Percentiles rank a stretch among this genome's conserved stretches.
phyloP scores from a whole-genome alignment of 1,140 invertebrate genomes.

The Camponotus pennsylvanicus region DNA sequence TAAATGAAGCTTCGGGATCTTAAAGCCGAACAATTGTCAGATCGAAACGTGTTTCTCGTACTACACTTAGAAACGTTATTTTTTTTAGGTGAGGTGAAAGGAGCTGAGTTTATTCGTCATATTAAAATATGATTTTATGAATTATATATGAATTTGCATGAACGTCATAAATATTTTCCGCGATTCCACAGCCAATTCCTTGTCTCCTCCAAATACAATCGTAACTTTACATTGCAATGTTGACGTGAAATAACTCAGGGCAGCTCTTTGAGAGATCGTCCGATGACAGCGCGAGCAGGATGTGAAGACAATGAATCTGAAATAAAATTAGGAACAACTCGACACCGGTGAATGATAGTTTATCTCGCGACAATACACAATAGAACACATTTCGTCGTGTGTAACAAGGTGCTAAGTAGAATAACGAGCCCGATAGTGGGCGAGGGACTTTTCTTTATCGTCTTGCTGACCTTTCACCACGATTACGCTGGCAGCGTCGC shows the following conservation, averaged over 20 bases:
- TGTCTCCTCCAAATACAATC: slow-evolving; percentile 1
- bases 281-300: slow-evolving; percentile 63
- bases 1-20: slow-evolving; percentile 59
- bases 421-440: slow-evolving; percentile 78
- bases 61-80: neutral
- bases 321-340: slow-evolving; percentile 74
- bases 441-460: slow-evolving; percentile 76
- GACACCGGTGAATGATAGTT: slow-evolving; percentile 71
- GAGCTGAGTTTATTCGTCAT: neutral
- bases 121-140: neutral
- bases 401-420: slow-evolving; percentile 77
- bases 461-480: slow-evolving; percentile 79
- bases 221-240: neutral
- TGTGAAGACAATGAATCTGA: slow-evolving; percentile 72
- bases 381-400: slow-evolving; percentile 75
- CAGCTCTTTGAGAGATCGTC: slow-evolving; percentile 20
- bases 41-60: slow-evolving; percentile 11
- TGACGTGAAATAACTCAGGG: slow-evolving; percentile 19
- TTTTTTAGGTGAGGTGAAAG: neutral
- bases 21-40: slow-evolving; percentile 71
- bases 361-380: slow-evolving; percentile 72
- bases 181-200: neutral
- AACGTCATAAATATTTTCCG: neutral
- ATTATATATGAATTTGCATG: neutral
- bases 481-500: slow-evolving; percentile 65